Base-by-base conservation (phyloP, 2,888 invertebrate species). In the Pyrgus malvae region DNA sequence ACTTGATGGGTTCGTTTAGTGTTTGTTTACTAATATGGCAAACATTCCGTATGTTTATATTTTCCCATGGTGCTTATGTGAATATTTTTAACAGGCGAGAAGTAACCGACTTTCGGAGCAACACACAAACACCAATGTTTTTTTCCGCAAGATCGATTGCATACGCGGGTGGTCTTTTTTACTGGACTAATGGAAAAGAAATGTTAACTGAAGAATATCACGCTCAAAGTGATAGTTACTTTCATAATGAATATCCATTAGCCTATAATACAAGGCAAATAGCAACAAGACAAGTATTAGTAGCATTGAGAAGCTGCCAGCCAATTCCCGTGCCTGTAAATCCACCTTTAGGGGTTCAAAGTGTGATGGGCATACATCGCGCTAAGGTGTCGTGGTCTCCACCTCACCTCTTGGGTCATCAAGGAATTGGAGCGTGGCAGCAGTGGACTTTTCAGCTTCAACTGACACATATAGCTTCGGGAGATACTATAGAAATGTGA, bases 371-470 rank as follows among this genome's bases (percentile, higher is more conserved):
- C 0, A 91, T 93, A 0, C 92, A 92, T 59, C 91, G 92, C 29
- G 97, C 96, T 0, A 94, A 95, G 71, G 93, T 96, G 0, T 92
- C 93, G 0, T 98, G 98, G 98, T 91, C 93, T 17, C 91, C 93
- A 1, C 98, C 98, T 0, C 94, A 95, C 78, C 82, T 95, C 19
- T 74, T 96, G 45, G 93, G 93, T 0, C 93, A 93, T 29, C 96
- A 97, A 78, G 94, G 95, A 67, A 92, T 87, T 58, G 92, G 92
- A 0, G 92, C 93, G 0, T 93, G 93, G 91, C 90, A 90, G 29
- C 93, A 93, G 63, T 97, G 97, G 97, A 92, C 92, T 0, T 97
- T 95, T 75, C 94, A 95, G 73, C 83, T 97, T 11, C 92, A 93
- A 55, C 87, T 94, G n/a, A 92, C 91, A 63, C 92, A 94, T 61